Base-by-base conservation (phyloP, 2,113 vertebrate species). In the Lycocorax pyrrhopterus region DNA sequence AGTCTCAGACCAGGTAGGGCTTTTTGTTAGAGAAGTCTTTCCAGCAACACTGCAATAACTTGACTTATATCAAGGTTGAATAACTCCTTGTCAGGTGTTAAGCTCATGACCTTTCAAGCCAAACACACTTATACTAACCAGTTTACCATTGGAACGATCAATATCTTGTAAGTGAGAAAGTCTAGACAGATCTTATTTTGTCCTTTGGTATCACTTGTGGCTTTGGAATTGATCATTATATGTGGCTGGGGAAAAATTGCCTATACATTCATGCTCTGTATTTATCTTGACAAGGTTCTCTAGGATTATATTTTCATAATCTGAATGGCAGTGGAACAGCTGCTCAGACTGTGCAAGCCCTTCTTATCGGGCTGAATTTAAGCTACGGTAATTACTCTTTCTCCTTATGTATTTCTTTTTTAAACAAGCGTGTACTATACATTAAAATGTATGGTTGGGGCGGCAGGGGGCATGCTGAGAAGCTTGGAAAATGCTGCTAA, bases 151-250 rank as follows among this genome's bases (percentile, higher is more conserved):
- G 58, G 91, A 87, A 96, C 95, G 94, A 89, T 96, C 95, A 93
- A 91, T 97, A 96, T 97, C 79, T 94, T 90, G 52, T 87, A 96
- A 96, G 91, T 93, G 96, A 97, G 93, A 93, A 37, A 89, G 87
- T 96, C 88, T 97, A 93, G 84, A 95, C 95, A 96, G 90, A 93
- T 95, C 95, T 95, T 92, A 94, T 95, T 97, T 97, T 96, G 95
- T 96, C 94, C 97, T 97, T 96, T 79, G 79, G 81, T 95, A 91
- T 94, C 84, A 88, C 95, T 92, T 88, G 94, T 94, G 94, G 95
- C 92, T 94, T 96, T 93, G 56, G 90, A 92, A 95, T 84, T 93
- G 94, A 94, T 95, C 79, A 74, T 94, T 94, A 74, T 92, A 91
- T 86, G 86, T 91, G 63, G 63, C 94, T 85, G 63, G 62, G 91